These are phyloP conservation scores for Ceriagrion tenellum DNA, from an alignment of 2,888 invertebrate genomes.

Conservation along the genomic window DNA sequence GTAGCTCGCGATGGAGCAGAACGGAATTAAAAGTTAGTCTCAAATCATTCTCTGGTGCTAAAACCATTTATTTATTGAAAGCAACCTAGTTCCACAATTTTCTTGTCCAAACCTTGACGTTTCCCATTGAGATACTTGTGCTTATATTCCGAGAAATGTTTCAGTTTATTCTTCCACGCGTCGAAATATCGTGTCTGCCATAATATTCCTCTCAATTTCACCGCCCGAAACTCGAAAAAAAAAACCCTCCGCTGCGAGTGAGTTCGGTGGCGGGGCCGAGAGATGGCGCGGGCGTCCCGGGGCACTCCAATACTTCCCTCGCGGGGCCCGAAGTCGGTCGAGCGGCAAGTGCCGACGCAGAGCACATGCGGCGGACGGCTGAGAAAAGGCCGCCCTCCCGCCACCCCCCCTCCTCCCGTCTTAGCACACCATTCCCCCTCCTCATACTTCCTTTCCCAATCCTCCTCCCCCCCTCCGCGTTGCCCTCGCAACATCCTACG, in stretches of 20 bases:
- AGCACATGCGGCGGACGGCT: not conserved
- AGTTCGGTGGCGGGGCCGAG: not conserved
- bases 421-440: not conserved
- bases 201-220: not conserved
- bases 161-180: too few species aligned
- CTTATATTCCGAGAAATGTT: too few species aligned
- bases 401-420: not conserved
- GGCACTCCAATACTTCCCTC: not conserved
- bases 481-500: conserved; percentile 30
- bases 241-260: not conserved
- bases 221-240: not conserved
- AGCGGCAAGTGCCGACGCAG: not conserved
- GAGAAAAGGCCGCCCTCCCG: not conserved
- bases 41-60: too few species aligned
- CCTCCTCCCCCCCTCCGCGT: not conserved
- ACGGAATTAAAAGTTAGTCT: too few species aligned
- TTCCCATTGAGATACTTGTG: too few species aligned
- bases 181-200: not conserved
- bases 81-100: too few species aligned
- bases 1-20: too few species aligned
- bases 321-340: not conserved
- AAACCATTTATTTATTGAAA: too few species aligned
- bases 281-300: conserved; percentile 33
- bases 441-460: not conserved
- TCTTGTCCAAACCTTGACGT: too few species aligned